Percentiles rank a stretch among this genome's conserved stretches.
Conservation (phyloP, 92 coral and sea anemone species). For the Meandrina meandrites region DNA sequence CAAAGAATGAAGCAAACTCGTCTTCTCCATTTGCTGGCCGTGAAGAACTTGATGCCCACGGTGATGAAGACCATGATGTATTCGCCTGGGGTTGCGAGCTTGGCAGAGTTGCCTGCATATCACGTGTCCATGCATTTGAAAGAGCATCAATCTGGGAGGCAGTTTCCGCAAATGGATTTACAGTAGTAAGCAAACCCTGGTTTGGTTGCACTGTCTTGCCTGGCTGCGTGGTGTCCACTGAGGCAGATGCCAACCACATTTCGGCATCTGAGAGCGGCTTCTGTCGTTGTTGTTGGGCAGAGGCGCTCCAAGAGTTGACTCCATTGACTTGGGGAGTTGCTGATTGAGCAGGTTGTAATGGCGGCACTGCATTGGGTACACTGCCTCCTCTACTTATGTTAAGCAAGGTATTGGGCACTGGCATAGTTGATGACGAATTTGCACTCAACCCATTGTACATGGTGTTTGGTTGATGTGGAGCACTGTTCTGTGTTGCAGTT, state of each 20-base stretch:
- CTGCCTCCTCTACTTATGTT: constrained; percentile 26
- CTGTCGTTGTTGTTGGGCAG: constrained; percentile 32
- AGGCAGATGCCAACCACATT: constrained; percentile 83
- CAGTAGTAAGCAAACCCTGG: constrained; percentile 81
- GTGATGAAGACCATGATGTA: constrained; percentile 20
- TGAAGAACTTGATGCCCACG: constrained; percentile 42
- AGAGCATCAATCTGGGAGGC: constrained; percentile 69
- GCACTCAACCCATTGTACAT: constrained; percentile 57
- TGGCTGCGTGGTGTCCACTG: constrained; percentile 49
- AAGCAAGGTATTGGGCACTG: constrained; percentile 5
- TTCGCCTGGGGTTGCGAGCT: constrained; percentile 42
- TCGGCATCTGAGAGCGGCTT: constrained; percentile 75
- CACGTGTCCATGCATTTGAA: constrained; percentile 88
- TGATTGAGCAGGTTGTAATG: constrained; percentile 59
- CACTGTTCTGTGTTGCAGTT: constrained; percentile 36
- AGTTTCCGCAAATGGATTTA: constrained; percentile 77
- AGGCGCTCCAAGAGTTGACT: constrained; percentile 12
- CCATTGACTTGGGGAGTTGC: constrained; percentile 36
- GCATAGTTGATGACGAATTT: constrained; percentile 16
- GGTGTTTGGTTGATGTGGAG: constrained; percentile 36
- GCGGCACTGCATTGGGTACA: constrained; percentile 35
- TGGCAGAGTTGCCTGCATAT: constrained; percentile 65
- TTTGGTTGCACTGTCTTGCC: constrained; percentile 45
- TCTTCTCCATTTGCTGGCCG: constrained; percentile 52
- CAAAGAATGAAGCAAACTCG: constrained; percentile 66